These are phyloP conservation scores for Allenopithecus nigroviridis DNA, from an alignment of 2,797 vertebrate genomes.

Conservation along the genomic window DNA sequence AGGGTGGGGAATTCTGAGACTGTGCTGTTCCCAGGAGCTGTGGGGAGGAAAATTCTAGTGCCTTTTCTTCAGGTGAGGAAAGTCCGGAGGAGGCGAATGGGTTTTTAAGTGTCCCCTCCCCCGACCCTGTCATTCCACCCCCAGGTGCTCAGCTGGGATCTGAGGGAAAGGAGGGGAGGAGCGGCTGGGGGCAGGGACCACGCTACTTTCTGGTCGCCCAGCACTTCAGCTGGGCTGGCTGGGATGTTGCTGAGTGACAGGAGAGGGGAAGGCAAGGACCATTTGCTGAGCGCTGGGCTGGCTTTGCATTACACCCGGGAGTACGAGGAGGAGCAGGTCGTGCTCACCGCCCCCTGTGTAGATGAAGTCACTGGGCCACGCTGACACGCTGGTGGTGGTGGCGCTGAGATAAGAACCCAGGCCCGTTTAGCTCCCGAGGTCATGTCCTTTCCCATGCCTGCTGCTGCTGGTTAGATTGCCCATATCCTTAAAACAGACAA, in stretches of 20 bases:
- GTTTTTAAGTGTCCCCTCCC: not conserved
- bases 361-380: not conserved
- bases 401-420: not conserved
- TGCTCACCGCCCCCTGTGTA: not conserved
- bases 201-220: not conserved
- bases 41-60: slow-evolving; percentile 41
- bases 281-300: not conserved
- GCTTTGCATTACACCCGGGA: not conserved
- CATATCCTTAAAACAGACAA: not conserved
- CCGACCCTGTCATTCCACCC: not conserved
- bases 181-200: not conserved
- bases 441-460: not conserved
- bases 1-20: slow-evolving; percentile 50
- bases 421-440: not conserved
- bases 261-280: not conserved
- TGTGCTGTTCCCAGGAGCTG: not conserved
- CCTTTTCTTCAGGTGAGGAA: slow-evolving; percentile 1
- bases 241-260: not conserved
- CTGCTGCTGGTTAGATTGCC: not conserved
- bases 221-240: not conserved
- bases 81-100: slow-evolving; percentile 46
- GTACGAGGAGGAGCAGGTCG: not conserved
- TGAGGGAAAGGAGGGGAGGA: not conserved
- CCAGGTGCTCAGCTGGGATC: not conserved
- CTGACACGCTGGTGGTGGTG: not conserved